Evolutionary conservation across 2,888 invertebrate species (phyloP).

Genomic region (Vesta saturnalis): DNA sequence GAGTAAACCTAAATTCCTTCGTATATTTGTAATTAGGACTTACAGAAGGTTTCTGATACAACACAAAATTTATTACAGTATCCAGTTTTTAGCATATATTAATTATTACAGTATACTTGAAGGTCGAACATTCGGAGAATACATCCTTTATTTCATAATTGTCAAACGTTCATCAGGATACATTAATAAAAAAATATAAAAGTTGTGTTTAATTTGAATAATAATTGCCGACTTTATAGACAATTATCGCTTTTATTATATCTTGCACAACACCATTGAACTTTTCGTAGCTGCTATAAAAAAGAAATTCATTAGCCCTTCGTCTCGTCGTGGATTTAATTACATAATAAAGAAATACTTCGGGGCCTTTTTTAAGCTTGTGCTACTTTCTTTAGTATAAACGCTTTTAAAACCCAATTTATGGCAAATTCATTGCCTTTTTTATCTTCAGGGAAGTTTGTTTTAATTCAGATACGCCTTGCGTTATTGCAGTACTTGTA

Average conservation of each 20-base stretch:
- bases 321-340: background rate
- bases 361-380: background rate
- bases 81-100: no score
- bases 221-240: background rate
- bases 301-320: background rate
- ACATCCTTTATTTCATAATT: no score
- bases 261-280: background rate
- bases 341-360: constrained; percentile 1
- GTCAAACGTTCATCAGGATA: no score
- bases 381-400: background rate
- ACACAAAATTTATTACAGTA: no score
- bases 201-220: background rate
- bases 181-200: no score
- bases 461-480: background rate
- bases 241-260: background rate
- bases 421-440: constrained; percentile 1
- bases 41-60: no score
- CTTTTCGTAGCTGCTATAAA: background rate
- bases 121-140: no score
- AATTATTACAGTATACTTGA: no score
- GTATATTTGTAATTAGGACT: no score
- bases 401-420: constrained; percentile 1
- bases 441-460: constrained; percentile 1
- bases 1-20: no score
- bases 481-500: constrained; percentile 1